A percentile compares a stretch with the other conserved stretches of the same genome.
Evolutionary conservation across 2,797 vertebrate genomes (phyloP).

Genomic region (Miichthys miiuy): DNA sequence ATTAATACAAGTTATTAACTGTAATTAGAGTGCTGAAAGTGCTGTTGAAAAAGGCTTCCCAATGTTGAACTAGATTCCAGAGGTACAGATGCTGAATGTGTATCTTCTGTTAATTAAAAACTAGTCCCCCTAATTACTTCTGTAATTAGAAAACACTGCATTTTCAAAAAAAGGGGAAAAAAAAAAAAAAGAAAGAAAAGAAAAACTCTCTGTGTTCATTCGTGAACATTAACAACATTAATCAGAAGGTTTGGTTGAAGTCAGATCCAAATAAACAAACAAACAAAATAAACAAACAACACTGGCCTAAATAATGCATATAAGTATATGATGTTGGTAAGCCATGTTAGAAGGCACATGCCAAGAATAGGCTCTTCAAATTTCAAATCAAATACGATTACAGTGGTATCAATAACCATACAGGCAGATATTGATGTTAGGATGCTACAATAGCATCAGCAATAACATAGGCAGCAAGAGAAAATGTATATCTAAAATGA

Average conservation of each 20-base stretch:
- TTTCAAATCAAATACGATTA: constrained; percentile 1
- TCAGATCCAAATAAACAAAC: constrained; percentile 2
- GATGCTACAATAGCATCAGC: constrained; percentile 7
- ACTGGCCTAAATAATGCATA: constrained; percentile 19
- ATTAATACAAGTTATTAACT: constrained; percentile 62
- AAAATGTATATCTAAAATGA: constrained; percentile 24
- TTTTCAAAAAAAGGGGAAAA: constrained; percentile 39
- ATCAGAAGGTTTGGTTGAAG: constrained; percentile 50
- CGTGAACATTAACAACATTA: constrained; percentile 58
- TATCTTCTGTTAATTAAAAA: constrained; percentile 79
- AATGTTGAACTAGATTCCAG: constrained; percentile 56
- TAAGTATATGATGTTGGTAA: constrained; percentile 8
- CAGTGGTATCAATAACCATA: constrained; percentile 11
- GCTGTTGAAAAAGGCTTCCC: constrained; percentile 39
- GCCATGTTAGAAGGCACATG: not conserved
- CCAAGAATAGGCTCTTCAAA: not conserved
- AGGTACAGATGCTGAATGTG: constrained; percentile 67
- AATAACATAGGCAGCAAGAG: constrained; percentile 10
- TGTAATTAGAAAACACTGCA: constrained; percentile 76
- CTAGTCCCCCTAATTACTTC: constrained; percentile 68
- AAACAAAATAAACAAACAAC: not conserved
- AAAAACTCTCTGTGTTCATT: constrained; percentile 31
- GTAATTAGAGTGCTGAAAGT: constrained; percentile 58
- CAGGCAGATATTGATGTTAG: constrained; percentile 17
- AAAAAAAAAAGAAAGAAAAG: not conserved